Evolutionary conservation across 2,797 vertebrate species (phyloP), one percentile per base, ranked within the genome.

Genomic region (Acanthopagrus latus): DNA sequence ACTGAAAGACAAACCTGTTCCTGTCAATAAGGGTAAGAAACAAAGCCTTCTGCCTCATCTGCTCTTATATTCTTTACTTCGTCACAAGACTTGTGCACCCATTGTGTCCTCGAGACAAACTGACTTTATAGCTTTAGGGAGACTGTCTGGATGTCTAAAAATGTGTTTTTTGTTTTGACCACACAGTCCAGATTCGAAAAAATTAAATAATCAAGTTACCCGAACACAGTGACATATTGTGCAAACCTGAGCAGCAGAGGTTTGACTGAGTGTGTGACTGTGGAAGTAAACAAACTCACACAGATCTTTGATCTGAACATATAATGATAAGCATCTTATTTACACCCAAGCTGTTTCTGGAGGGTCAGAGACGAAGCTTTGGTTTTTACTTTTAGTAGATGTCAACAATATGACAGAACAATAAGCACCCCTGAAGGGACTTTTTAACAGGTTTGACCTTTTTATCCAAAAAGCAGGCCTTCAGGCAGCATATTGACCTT

Each of bases 1-100:
- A 50, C 21, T 25, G 5, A 73, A 67, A 65, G 63, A 18, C 13
- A 69, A 90, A 83, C 71, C 51, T 85, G 67, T 80, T 86, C 64
- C 48, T 43, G 47, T 57, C 20, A 50, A 50, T 20, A 33, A 66
- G 21, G 44, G 41, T 18, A 18, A 43, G 16, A 43, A 8, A 62
- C 38, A 70, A 64, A 25, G 57, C 18, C 14, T 67, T 29, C 43
- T 43, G 16, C 75, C n/a, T n/a, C 71, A 65, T 25, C 51, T 5
- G 2, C 18, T 43, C 57, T 27, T 56, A 25, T 56, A 12, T 57
- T 71, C 29, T 27, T 41, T 41, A 27, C 64, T 47, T 77, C 63
- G 71, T 83, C 78, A 64, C 20, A 71, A 64, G 75, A 80, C 63
- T 2, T 47, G 52, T 21, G 52, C 33, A 44, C 51, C 54, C 12